Evolutionary conservation across 2,888 invertebrate genomes (phyloP), one percentile per base, ranked within the genome.

Genomic region (Sisyra nigra): DNA sequence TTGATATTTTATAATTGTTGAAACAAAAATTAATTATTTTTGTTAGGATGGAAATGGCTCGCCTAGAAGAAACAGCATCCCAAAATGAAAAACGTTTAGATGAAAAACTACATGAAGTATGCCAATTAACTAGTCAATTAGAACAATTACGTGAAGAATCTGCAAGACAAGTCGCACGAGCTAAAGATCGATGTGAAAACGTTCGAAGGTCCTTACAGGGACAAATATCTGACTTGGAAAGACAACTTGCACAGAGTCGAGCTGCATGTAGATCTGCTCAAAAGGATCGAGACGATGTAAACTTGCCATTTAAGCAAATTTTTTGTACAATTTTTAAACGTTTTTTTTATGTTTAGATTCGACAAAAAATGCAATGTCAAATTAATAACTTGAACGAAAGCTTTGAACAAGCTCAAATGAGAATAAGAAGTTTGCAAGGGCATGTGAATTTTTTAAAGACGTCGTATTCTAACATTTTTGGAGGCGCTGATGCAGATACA

Each of bases 331-430:
- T 17, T 13, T 17, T n/a, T 17, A 11, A 17, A 7, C 8, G 15
- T 18, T 15, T 29, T 3, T n/a, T 33, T 32, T 18, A n/a, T 32
- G 2, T 41, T 17, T 17, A 75, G 75, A 72, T 78, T 34, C 67
- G 80, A 41, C 76, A 77, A 55, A 72, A 75, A 47, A 76, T 80
- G 73, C 77, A 79, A 52, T 65, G 72, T 13, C 78, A 80, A 55
- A 71, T 80, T 38, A 73, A 68, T 47, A 73, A 69, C 52, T 57
- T 80, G 46, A 76, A 74, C 52, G 78, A 79, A 52, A 76, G 74
- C 49, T 77, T 79, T 49, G 74, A 77, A 44, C 66, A 79, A 52
- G 76, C 75, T 0, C 76, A 78, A 51, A 69, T 74, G 50, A 62
- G 77, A 15, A 71, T 79, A 10, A 68, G 71, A 29, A 68, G 70